Percentiles rank a stretch among this genome's conserved stretches.
Conservation (phyloP, 1,140 invertebrate genomes). For the Drosophila serrata region DNA sequence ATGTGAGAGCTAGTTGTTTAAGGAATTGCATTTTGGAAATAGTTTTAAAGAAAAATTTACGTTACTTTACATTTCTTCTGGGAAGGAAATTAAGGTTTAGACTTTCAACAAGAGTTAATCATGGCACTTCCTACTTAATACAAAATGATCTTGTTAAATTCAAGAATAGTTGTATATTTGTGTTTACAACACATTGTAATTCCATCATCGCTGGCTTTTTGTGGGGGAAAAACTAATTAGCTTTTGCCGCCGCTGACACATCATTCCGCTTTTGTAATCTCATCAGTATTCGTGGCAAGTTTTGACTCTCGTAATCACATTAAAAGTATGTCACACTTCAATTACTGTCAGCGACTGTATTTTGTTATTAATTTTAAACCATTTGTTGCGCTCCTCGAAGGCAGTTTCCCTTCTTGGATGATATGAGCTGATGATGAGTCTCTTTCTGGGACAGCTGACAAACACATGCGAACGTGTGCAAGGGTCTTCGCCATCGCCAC, state of each 20-base stretch:
- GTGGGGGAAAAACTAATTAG: constrained; percentile 29
- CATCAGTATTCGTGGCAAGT: constrained; percentile 55
- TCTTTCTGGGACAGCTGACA: constrained; percentile 53
- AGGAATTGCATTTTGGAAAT: constrained; percentile 4
- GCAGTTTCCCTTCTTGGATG: not conserved
- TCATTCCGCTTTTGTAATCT: constrained; percentile 39
- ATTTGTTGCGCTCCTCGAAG: constrained; percentile 34
- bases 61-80: not conserved
- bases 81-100: not conserved
- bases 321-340: constrained; percentile 75
- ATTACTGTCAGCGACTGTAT: constrained; percentile 66
- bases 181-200: constrained; percentile 19
- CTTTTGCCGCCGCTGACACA: constrained; percentile 31
- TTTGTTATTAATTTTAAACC: constrained; percentile 68
- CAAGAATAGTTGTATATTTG: not conserved
- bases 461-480: constrained; percentile 59
- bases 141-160: not conserved
- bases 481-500: constrained; percentile 35
- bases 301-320: constrained; percentile 64
- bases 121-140: not conserved
- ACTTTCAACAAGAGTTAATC: not conserved
- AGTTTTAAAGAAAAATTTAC: not conserved
- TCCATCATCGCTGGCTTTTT: constrained; percentile 13
- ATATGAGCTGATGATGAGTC: constrained; percentile 20
- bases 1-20: constrained; percentile 24